Evolutionary conservation across 2,113 vertebrate species (phyloP), one percentile per base, ranked within the genome.

Genomic region (Rhynchomys soricoides): DNA sequence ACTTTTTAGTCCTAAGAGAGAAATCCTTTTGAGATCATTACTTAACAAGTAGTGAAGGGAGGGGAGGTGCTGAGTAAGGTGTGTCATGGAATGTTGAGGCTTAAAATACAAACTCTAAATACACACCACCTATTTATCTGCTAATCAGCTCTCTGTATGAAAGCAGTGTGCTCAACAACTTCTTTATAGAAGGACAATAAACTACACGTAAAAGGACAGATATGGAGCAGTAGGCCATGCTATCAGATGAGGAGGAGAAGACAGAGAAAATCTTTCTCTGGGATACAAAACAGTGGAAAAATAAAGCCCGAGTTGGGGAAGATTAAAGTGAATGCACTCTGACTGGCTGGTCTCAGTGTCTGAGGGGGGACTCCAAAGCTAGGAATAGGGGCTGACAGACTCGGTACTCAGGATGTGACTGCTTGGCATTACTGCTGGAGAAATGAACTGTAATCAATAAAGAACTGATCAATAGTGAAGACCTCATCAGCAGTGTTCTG

Each of bases 1-100:
- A 57, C 8, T 87, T 89, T 94, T 90, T 82, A 90, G 77, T 48
- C 45, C 77, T 75, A 59, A 91, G 68, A 45, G 6, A 82, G 52
- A 59, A 43, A 16, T 40, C 37, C 6, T 8, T 78, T 89, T 31
- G 50, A 55, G 43, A 92, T 16, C 66, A 26, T 83, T 82, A 91
- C 55, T 83, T 77, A 37, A 24, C 55, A 45, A 92, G 26, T 22
- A 64, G 45, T 55, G n/a, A 85, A 26, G 64, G 40, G 15, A 83
- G 34, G 75, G n/a, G 13, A 74, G 62, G 91, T 71, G 29, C 57
- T 66, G 57, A 52, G 45, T 57, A 86, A 48, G 52, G 22, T 55
- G 45, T 71, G 81, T 86, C n/a, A 59, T 40, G 37, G 12, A 59
- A 26, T 24, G 52, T 40, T 82, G 24, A 40, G 52, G 37, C 52